Base-by-base conservation (phyloP, 2,113 vertebrate genomes). In the Lepus europaeus region DNA sequence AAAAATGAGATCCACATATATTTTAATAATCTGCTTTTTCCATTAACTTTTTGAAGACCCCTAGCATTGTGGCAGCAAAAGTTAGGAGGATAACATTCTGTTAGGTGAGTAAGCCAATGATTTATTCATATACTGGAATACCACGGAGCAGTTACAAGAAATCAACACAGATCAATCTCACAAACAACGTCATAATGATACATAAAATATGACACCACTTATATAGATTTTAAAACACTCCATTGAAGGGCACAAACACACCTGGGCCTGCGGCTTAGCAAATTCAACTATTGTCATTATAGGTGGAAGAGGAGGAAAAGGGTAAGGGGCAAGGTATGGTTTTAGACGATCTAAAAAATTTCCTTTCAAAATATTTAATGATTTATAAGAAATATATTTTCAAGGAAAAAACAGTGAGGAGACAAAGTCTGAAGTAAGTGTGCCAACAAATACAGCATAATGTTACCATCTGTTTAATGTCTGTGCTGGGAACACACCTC, bases 321-420 rank as follows among this genome's bases (percentile, higher is more conserved):
- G 64, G 31, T 2, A 17, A 1, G 53, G 5, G 16, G 9, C 6
- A 29, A 16, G 27, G 0, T 1, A 31, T 22, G 2, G 20, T n/a
- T 81, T 61, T 33, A 59, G 45, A 89, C 61, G 23, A 61, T 14
- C 33, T 77, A 29, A 92, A 88, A 33, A 9, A 31, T 39, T 88
- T 91, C 31, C 74, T 68, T 85, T 49, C 23, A 70, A 33, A 59
- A 59, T 59, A 14, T 59, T 59, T 59, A 59, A 19, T 59, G 56
- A 59, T 59, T 59, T 19, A 14, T 59, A 59, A 59, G 56, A 59
- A 14, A 19, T 16, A 59, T 17, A 8, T 59, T 68, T 85, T 56
- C 27, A 70, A 33, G 88, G 68, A n/a, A 56, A 61, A 45, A 84
- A 68, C 5, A 39, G 10, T 5, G 4, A 1, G 70, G 29, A 59